Base-by-base conservation (phyloP, 1,140 invertebrate species). In the Schmidtea mediterranea region DNA sequence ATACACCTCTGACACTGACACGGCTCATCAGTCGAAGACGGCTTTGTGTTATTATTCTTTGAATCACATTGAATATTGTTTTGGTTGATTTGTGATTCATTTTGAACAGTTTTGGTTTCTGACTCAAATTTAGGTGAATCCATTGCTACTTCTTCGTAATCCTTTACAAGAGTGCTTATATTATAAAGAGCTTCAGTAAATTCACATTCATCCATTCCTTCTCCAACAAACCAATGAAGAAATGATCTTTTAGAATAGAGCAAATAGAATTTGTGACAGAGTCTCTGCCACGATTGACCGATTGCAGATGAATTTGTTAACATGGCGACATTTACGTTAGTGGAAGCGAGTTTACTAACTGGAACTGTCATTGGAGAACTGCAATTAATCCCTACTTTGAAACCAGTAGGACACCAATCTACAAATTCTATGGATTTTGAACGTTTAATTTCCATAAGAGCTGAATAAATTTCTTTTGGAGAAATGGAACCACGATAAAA, bases 321-420 rank as follows among this genome's bases (percentile, higher is more conserved):
- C 59, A 61, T 60, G 36, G 51, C 51, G 13, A 52, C 23, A 32
- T 52, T 47, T 24, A 49, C 40, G 3, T 23, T 23, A 38, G 15
- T 48, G 41, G 47, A 47, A 47, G 23, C 45, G 10, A 32, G 45
- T 46, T 62, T 59, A 10, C 58, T 55, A 22, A 57, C 57, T 18
- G 59, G 58, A 9, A 63, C 53, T 38, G 16, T 50, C 41, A 54
- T 56, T 23, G 58, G 53, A 32, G 54, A 55, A 50, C 55, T 54
- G 43, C 56, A 60, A 48, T 60, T 60, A 51, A 60, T 55, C 10
- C 54, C 54, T n/a, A 60, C 59, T 52, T 60, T 58, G 48, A 58
- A 60, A 2, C 79, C 79, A 55, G 80, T 82, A 39, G 79, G 79
- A 65, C 79, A 82, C 80, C 80, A 81, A 67, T 82, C 80, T 16